phyloP scores from a whole-genome alignment of 2,888 invertebrate species.

The Acleris laterana region DNA sequence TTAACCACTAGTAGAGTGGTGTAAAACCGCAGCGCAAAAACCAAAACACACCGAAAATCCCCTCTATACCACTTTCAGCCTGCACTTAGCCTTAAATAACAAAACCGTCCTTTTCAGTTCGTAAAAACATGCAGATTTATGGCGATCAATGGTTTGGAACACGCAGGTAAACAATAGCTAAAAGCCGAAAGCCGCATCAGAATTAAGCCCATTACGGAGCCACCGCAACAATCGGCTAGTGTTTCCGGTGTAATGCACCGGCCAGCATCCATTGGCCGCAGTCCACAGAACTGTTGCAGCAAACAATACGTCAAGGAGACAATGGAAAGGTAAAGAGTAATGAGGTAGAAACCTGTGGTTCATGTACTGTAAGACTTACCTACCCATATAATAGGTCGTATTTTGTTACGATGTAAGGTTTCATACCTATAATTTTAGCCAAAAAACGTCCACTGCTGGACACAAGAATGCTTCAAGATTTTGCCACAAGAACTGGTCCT shows the following conservation, averaged over 20 bases:
- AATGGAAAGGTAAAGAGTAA: too few species aligned
- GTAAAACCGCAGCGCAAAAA: not conserved
- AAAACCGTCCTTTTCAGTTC: too few species aligned
- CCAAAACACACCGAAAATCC: not conserved
- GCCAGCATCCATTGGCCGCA: constrained; percentile 41
- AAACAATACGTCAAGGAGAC: too few species aligned
- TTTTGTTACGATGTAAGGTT: too few species aligned
- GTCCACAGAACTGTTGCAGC: constrained; percentile 1
- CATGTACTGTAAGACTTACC: too few species aligned
- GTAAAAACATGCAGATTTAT: constrained; percentile 38
- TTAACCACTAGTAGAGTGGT: too few species aligned
- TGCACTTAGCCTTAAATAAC: not conserved
- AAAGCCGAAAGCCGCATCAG: constrained; percentile 80
- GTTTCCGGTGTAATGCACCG: constrained; percentile 71
- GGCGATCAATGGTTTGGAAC: constrained; percentile 40
- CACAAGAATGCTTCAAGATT: too few species aligned
- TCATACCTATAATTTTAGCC: too few species aligned
- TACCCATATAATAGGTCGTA: too few species aligned
- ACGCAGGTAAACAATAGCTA: constrained; percentile 78
- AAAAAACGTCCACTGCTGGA: too few species aligned
- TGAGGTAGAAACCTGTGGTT: too few species aligned
- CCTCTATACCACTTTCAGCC: not conserved
- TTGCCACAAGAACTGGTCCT: too few species aligned
- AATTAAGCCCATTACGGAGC: constrained; percentile 78
- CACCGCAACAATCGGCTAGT: constrained; percentile 71